A percentile compares a stretch with the other conserved stretches of the same genome.
phyloP scores from a whole-genome alignment of 2,113 vertebrate species.

The Thunnus thynnus region DNA sequence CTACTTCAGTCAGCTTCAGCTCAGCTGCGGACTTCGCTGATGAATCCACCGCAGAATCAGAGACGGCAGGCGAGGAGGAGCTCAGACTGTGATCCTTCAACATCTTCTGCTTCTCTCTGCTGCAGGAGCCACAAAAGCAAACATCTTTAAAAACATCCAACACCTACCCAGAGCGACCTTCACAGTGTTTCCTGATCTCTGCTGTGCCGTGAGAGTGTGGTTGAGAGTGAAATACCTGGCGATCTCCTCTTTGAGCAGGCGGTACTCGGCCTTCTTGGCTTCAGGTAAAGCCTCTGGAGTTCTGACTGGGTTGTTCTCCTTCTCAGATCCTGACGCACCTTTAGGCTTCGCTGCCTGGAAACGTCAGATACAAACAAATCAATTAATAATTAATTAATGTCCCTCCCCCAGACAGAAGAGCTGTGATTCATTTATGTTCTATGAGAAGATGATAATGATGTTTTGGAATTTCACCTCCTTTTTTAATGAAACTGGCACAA shows the following conservation, averaged over 20 bases:
- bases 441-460: too few species aligned
- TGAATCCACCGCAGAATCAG: slow-evolving; percentile 84
- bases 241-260: slow-evolving; percentile 92
- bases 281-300: slow-evolving; percentile 91
- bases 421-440: too few species aligned
- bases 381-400: background rate
- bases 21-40: slow-evolving; percentile 82
- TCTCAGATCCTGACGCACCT: slow-evolving; percentile 89
- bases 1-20: slow-evolving; percentile 86
- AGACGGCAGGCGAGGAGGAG: slow-evolving; percentile 77
- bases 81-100: slow-evolving; percentile 85
- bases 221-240: slow-evolving; percentile 84
- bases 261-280: slow-evolving; percentile 91
- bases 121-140: slow-evolving; percentile 50
- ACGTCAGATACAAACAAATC: background rate
- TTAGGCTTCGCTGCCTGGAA: slow-evolving; percentile 94
- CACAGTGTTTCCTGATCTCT: background rate
- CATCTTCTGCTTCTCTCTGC: slow-evolving; percentile 92
- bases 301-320: slow-evolving; percentile 95
- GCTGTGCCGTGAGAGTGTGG: background rate
- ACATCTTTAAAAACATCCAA: background rate
- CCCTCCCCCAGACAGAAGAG: background rate
- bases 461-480: too few species aligned
- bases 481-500: too few species aligned
- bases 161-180: background rate